phyloP scores from a whole-genome alignment of 2,888 invertebrate genomes.

The Autographa gamma region DNA sequence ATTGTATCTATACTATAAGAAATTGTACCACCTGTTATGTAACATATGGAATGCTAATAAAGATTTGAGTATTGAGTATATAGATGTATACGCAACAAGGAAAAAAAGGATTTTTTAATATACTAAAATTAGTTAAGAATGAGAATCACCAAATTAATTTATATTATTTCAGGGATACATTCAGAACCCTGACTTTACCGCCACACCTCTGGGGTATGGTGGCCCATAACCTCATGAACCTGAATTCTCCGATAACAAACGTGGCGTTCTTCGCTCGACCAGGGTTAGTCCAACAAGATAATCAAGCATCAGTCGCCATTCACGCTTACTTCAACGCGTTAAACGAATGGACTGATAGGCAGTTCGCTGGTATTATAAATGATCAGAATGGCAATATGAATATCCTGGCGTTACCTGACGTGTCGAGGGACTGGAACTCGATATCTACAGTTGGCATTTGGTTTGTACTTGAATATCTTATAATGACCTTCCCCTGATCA shows the following conservation, averaged over 20 bases:
- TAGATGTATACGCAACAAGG: too few relatives aligned
- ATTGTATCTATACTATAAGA: too few relatives aligned
- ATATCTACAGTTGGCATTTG: slow-evolving; percentile 80
- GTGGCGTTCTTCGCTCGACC: slow-evolving; percentile 70
- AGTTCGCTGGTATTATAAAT: slow-evolving; percentile 69
- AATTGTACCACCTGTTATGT: too few relatives aligned
- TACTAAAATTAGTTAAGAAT: too few relatives aligned
- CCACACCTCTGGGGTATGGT: slow-evolving; percentile 78
- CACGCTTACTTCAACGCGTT: slow-evolving; percentile 69
- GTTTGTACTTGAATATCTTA: slow-evolving; percentile 65
- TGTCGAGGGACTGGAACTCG: slow-evolving; percentile 76
- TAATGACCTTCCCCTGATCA: too few relatives aligned
- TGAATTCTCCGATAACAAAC: slow-evolving; percentile 69
- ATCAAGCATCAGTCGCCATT: slow-evolving; percentile 72
- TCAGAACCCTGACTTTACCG: slow-evolving; percentile 70
- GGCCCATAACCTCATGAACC: slow-evolving; percentile 75
- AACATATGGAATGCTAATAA: too few relatives aligned
- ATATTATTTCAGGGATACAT: slow-evolving; percentile 63
- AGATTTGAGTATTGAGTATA: too few relatives aligned
- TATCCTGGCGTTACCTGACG: slow-evolving; percentile 78
- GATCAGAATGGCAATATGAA: slow-evolving; percentile 75
- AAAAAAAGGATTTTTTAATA: too few relatives aligned
- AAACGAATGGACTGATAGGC: slow-evolving; percentile 76
- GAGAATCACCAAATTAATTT: too few relatives aligned
- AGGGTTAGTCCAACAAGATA: slow-evolving; percentile 68